Evolutionary conservation across 2,797 vertebrate genomes (phyloP).

Genomic region (Nasua narica): DNA sequence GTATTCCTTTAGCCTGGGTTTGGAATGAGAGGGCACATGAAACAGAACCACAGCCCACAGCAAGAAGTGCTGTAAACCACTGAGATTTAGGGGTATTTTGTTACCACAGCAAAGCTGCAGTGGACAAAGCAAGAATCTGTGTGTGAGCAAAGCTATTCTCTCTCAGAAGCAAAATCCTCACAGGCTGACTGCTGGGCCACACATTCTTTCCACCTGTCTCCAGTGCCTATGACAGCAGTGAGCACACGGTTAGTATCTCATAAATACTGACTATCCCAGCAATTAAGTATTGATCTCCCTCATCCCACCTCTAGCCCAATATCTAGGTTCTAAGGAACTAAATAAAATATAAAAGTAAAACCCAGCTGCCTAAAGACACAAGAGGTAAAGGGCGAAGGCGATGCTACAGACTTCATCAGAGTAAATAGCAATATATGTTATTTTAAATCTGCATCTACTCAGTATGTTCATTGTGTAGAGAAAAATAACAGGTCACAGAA

Average conservation of each 20-base stretch:
- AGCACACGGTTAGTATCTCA: neutral
- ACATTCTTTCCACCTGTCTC: neutral
- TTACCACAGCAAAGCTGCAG: neutral
- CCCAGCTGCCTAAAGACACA: neutral
- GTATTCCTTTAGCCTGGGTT: neutral
- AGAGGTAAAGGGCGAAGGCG: neutral
- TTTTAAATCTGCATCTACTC: neutral
- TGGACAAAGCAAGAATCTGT: neutral
- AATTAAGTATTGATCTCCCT: neutral
- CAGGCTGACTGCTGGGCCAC: neutral
- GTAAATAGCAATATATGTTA: neutral
- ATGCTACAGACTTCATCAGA: neutral
- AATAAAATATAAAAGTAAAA: neutral
- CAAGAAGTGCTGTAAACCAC: neutral
- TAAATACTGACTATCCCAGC: neutral
- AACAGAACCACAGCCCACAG: neutral
- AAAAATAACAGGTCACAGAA: constrained; percentile 32
- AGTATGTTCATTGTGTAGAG: neutral
- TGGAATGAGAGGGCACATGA: neutral
- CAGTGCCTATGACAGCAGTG: neutral
- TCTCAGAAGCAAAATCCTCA: neutral
- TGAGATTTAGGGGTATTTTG: neutral
- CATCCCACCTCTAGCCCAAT: neutral
- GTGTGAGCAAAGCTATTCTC: neutral
- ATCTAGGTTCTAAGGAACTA: neutral